Conservation (phyloP, 2,797 vertebrate species). For the Fringilla coelebs region DNA sequence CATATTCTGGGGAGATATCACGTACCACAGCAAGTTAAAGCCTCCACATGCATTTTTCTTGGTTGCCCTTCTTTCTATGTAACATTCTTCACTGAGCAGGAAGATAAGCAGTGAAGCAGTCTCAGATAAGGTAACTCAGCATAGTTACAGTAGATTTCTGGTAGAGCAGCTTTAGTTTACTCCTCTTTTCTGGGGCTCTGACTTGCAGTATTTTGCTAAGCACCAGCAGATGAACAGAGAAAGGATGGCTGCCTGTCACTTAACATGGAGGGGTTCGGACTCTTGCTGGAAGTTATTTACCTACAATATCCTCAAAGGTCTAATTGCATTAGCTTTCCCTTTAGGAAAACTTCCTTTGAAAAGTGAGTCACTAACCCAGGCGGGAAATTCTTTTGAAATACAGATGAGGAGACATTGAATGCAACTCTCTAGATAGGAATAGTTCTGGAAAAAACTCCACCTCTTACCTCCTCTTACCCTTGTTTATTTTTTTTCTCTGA, state of each 20-base stretch:
- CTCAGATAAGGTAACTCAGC: neutral
- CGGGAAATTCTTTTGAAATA: constrained; percentile 32
- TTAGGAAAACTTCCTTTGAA: constrained; percentile 26
- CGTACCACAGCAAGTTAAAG: neutral
- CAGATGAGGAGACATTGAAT: constrained; percentile 36
- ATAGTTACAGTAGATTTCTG: neutral
- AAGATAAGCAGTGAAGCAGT: neutral
- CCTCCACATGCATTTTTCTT: neutral
- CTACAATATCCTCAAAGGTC: neutral
- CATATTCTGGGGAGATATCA: neutral
- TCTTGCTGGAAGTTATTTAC: neutral
- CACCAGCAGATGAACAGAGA: neutral
- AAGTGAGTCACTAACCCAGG: constrained; percentile 13
- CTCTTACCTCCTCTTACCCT: constrained; percentile 16
- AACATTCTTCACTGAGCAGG: neutral
- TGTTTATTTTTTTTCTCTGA: constrained; percentile 34
- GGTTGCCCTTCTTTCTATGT: neutral
- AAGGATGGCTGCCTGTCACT: neutral
- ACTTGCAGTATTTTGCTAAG: neutral
- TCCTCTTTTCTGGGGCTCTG: neutral
- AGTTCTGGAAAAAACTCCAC: constrained; percentile 35
- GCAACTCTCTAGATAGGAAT: constrained; percentile 1
- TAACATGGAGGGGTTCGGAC: neutral
- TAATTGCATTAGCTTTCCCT: constrained; percentile 1
- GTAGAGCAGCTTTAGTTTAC: neutral